These are phyloP conservation scores for Lepidonotus clava DNA, from an alignment of 2,888 invertebrate species.

Conservation along the genomic window DNA sequence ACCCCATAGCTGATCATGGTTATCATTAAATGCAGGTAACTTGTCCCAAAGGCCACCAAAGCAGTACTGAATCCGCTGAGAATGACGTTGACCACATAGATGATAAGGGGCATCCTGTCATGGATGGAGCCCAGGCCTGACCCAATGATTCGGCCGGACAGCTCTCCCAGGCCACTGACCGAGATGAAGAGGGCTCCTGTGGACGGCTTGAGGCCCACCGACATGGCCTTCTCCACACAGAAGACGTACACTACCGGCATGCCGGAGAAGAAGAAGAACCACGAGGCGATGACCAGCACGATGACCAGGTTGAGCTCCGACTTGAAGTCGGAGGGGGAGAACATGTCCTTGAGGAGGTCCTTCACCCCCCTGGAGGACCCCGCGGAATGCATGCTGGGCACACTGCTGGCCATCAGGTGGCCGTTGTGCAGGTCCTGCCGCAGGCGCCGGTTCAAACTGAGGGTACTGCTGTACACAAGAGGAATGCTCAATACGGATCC, in stretches of 20 bases:
- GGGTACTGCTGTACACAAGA: background rate
- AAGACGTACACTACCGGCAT: constrained; percentile 38
- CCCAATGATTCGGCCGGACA: background rate
- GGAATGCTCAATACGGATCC: background rate
- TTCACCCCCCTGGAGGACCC: no score
- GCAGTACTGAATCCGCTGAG: background rate
- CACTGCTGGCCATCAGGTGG: no score
- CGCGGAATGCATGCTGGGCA: no score
- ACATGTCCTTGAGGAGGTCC: background rate
- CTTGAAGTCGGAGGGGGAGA: background rate
- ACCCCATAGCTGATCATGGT: no score
- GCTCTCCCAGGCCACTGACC: background rate
- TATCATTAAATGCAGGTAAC: no score
- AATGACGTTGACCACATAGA: background rate
- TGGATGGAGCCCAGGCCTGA: background rate
- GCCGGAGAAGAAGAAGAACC: constrained; percentile 12
- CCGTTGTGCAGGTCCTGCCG: no score
- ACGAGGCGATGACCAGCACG: background rate
- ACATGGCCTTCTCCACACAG: background rate
- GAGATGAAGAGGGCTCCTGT: background rate
- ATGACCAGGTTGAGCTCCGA: background rate
- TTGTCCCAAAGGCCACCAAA: background rate
- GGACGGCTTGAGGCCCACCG: background rate
- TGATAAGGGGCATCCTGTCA: background rate
- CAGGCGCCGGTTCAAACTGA: background rate